These are phyloP conservation scores for Dryas iulia DNA, from an alignment of 1,140 invertebrate species.

Conservation along the genomic window DNA sequence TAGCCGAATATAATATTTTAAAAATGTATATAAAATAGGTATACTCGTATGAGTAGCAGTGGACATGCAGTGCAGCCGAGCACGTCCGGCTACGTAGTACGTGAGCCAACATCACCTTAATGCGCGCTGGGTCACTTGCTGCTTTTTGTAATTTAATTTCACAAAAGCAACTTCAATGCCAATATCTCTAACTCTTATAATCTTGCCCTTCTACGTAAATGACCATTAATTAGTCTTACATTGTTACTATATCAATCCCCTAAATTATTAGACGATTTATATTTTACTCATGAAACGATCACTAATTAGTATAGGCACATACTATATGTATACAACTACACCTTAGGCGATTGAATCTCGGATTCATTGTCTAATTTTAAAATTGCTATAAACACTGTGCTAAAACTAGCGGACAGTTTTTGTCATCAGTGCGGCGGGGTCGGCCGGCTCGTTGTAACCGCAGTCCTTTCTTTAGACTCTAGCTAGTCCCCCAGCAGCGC, in stretches of 20 bases:
- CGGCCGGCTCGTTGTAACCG: constrained; percentile 36
- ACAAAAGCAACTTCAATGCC: neutral
- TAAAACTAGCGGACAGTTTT: constrained; percentile 22
- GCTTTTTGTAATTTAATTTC: constrained; percentile 7
- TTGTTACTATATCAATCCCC: neutral
- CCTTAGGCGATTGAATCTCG: neutral
- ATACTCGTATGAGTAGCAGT: neutral
- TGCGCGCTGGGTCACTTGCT: constrained; percentile 33
- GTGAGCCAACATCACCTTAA: constrained; percentile 41
- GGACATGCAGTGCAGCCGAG: constrained; percentile 4
- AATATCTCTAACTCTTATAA: neutral
- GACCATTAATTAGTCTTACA: neutral
- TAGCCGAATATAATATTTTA: too few species aligned
- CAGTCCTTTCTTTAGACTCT: constrained; percentile 51
- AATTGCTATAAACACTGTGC: constrained; percentile 2
- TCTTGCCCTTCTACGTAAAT: neutral
- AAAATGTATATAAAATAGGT: neutral
- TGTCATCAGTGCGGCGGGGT: constrained; percentile 42
- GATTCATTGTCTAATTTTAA: constrained; percentile 23
- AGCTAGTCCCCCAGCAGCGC: constrained; percentile 53
- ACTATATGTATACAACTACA: neutral
- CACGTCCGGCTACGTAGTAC: constrained; percentile 26
- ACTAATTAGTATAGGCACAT: neutral
- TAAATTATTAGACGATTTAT: too few species aligned
- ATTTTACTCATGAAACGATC: neutral